Conservation (phyloP, 2,113 vertebrate genomes). For the Cepphus grylle region DNA sequence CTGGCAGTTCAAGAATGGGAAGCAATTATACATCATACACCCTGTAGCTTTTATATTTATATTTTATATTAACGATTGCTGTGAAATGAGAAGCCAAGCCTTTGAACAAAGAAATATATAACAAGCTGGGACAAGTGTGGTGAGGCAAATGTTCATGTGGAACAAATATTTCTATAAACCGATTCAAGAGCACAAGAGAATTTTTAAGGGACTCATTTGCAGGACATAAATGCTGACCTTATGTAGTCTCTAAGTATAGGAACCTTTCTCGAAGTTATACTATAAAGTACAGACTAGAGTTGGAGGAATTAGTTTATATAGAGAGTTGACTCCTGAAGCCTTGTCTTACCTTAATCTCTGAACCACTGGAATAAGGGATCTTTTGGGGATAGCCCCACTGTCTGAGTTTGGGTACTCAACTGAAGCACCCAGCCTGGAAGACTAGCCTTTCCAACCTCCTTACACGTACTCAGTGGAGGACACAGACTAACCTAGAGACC, state of each 20-base stretch:
- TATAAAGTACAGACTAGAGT: not conserved
- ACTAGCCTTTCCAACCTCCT: not conserved
- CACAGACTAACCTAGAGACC: not conserved
- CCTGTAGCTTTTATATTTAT: slow-evolving; percentile 40
- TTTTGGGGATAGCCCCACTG: not conserved
- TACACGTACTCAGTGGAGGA: not conserved
- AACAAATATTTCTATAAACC: slow-evolving; percentile 60
- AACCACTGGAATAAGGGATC: not conserved
- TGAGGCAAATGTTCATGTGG: slow-evolving; percentile 63
- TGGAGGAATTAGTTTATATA: not conserved
- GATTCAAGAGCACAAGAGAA: slow-evolving; percentile 50
- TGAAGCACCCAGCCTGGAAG: not conserved
- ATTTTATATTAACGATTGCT: slow-evolving; percentile 44
- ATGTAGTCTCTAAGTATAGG: slow-evolving; percentile 6
- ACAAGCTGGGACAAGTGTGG: slow-evolving; percentile 58
- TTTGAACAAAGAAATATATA: slow-evolving; percentile 65
- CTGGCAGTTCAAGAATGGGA: slow-evolving; percentile 12
- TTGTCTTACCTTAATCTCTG: not conserved
- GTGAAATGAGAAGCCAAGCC: slow-evolving; percentile 35
- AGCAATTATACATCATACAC: slow-evolving; percentile 12
- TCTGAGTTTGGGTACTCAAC: not conserved
- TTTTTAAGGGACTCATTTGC: slow-evolving; percentile 47
- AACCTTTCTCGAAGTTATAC: not conserved
- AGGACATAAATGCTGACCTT: slow-evolving; percentile 52
- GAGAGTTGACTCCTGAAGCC: not conserved